Base-by-base conservation (phyloP, 2,113 vertebrate species). In the Marmota monax region DNA sequence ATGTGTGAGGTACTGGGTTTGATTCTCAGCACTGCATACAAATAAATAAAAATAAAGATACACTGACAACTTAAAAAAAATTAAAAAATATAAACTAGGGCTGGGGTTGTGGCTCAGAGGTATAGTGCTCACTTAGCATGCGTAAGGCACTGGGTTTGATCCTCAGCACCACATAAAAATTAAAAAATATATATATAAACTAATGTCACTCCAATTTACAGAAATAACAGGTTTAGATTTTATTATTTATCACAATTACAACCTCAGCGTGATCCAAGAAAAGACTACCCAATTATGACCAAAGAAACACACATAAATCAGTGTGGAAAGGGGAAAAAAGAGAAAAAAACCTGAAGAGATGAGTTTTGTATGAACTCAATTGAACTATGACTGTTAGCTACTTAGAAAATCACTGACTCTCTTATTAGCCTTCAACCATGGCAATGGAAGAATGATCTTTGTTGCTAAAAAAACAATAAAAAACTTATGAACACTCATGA, bases 161-260 rank as follows among this genome's bases (percentile, higher is more conserved):
- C 45, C 45, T 45, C 45, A 45, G 45, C 45, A 45, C 45, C 45
- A 45, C 45, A 45, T 45, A 45, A 45, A 45, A 45, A 45, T 45
- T 45, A 9, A 45, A 61, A 94, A 88, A 95, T 51, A 87, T 14
- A 92, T 7, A 45, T 45, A 45, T 45, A 78, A 72, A 61, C 0
- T 45, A 78, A 77, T 17, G 16, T 76, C 58, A 42, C 4, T n/a
- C n/a, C 25, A 86, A 77, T 25, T 17, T 84, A 39, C 0, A 80
- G 39, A 93, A 85, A 45, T 53, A 85, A 53, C 0, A 51, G 42
- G 7, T 17, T 88, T 74, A 39, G 48, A 73, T 88, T 87, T 65
- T 77, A 89, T 78, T 96, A 89, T 79, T 88, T 37, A 78, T 82
- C 58, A 45, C 67, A 82, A 58, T 88, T 91, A 72, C 86, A 84